Base-by-base conservation (phyloP, 1,140 invertebrate genomes). In the Eueides isabella region DNA sequence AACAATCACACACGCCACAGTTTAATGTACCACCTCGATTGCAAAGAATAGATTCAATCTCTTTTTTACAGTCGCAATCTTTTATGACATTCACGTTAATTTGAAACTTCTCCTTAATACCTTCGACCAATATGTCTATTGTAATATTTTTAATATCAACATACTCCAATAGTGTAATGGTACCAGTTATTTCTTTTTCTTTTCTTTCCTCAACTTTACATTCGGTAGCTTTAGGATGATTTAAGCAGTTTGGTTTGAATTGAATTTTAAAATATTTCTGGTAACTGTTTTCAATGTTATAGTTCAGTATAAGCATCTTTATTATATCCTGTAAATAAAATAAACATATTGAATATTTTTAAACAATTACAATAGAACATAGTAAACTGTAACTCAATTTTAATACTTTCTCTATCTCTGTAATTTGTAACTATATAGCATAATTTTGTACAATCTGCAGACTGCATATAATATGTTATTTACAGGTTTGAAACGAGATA, bases 1-100 rank as follows among this genome's bases (percentile, higher is more conserved):
- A 86, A 84, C 97, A 98, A 41, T 94, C 93, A 80, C 97, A 98
- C 33, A 96, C 93, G 41, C 97, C 97, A 90, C 97, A 98, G 75
- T 95, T 93, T 33, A 94, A 90, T 14, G 86, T 94, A n/a, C 96
- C 96, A 11, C 70, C 68, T 29, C 35, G 26, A 33, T 83, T 92
- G 78, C 95, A 96, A 63, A 80, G 75, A 29, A 72, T 67, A 4
- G 94, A 76, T 31, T 83, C 89, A 64, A 92, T 64, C 77, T 69
- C 85, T 23, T 61, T 67, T 61, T 94, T 80, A 55, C 94, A 95
- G 5, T 93, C 88, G 90, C 97, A 98, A 65, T 95, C 94, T 81
- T 96, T 97, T 29, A 97, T 92, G 79, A 97, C 94, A 72, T 96
- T 94, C 61, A 98, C 80, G 44, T 97, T 95, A 61, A 98, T 91